Percentiles rank a stretch among this genome's conserved stretches.
These are phyloP conservation scores for Hippocampus guttulatus DNA, from an alignment of 2,113 vertebrate species.

Conservation along the genomic window DNA sequence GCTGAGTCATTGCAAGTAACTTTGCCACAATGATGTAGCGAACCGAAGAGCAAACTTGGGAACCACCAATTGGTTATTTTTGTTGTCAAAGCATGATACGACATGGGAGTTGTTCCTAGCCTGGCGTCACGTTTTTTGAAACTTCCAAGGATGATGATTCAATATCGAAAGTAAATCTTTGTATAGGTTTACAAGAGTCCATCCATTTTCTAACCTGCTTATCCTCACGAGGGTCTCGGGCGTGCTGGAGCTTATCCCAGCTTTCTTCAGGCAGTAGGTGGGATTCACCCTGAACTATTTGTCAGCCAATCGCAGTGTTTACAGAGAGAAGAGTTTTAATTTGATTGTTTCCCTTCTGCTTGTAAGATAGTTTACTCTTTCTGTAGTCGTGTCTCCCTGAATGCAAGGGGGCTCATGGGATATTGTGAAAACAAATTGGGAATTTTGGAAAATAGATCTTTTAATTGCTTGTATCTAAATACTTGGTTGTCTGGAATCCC, in stretches of 20 bases:
- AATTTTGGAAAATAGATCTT: background rate
- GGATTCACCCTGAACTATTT: too few species aligned
- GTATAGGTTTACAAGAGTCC: too few species aligned
- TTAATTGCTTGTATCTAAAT: background rate
- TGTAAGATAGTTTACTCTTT: background rate
- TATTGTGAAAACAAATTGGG: background rate
- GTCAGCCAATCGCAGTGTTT: background rate
- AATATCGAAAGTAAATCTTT: background rate
- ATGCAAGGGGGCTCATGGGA: background rate
- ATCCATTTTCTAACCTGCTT: too few species aligned
- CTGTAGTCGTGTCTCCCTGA: background rate
- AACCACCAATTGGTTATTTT: background rate
- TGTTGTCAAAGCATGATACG: background rate
- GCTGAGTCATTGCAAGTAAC: constrained; percentile 26
- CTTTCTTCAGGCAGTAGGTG: too few species aligned
- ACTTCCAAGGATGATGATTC: too few species aligned
- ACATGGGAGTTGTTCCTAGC: background rate
- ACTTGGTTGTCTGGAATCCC: background rate
- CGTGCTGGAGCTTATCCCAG: too few species aligned
- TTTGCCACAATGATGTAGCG: constrained; percentile 2
- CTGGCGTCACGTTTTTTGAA: background rate
- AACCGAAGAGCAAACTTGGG: background rate
- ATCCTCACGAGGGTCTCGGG: too few species aligned
- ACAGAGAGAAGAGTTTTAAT: background rate
- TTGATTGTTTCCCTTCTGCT: background rate